Base-by-base conservation (phyloP, 2,888 invertebrate genomes). In the Notodonta ziczac region DNA sequence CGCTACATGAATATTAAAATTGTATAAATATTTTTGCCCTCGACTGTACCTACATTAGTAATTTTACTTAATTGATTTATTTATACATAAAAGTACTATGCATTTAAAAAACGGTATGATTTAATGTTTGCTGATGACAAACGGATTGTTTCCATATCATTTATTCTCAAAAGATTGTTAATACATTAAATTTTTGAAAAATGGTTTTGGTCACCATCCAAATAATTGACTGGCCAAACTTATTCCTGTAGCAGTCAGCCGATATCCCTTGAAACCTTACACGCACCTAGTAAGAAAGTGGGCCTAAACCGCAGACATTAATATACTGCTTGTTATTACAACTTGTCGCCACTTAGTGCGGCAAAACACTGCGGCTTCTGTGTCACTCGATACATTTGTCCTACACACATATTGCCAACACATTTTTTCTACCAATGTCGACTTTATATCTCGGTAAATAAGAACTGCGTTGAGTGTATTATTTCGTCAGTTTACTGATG, bases 321-420 rank as follows among this genome's bases (percentile, higher is more conserved):
- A 87, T 87, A 89, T 80, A 86, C 83, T 82, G 81, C 84, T 83
- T 91, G 91, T 91, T 91, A 81, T 91, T 89, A 85, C 85, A 89
- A 88, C 80, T 81, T 85, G 90, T 88, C 88, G 83, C 85, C 91
- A 89, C 91, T 90, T 88, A 87, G 82, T 75, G 73, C 69, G 73
- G 73, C 80, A 76, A 75, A 77, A 78, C 75, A 75, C 63, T 73
- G 80, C 85, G 84, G 82, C 80, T 76, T 79, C 80, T 87, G 74
- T 86, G 90, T 82, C 86, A 91, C 76, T 74, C 77, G 84, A 91
- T 77, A 90, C 85, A 67, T 57, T 57, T 59, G 65, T 57, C 57
- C 16, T 35, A 53, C 57, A 52, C 55, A 56, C 40, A 12, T 6
- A 51, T 54, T 24, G 13, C 14, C n/a, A 24, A 42, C 3, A 32